Conservation (phyloP, 1,140 invertebrate species). For the Brachionus rubens region DNA sequence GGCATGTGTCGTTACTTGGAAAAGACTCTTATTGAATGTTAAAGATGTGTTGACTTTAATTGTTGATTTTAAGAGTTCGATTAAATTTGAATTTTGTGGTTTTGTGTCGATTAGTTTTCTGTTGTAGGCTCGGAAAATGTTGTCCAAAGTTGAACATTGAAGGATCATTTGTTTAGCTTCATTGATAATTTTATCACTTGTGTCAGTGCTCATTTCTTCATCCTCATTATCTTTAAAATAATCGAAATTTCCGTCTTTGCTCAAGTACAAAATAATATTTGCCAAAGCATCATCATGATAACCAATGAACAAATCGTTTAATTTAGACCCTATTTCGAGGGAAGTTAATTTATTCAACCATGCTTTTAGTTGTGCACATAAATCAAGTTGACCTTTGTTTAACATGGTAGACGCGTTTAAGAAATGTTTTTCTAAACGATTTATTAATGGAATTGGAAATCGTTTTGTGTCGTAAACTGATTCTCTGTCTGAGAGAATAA, state of each 20-base stretch:
- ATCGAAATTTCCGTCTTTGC: background rate
- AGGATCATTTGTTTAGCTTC: constrained; percentile 49
- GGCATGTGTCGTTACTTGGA: constrained; percentile 48
- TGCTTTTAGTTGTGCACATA: background rate
- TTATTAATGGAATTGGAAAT: constrained; percentile 57
- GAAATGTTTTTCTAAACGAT: constrained; percentile 56
- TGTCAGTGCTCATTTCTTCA: background rate
- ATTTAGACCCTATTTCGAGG: background rate
- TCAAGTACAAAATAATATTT: constrained; percentile 51
- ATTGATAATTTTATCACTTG: constrained; percentile 33
- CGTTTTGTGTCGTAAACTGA: constrained; percentile 51
- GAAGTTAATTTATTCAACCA: background rate
- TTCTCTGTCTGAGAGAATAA: constrained; percentile 55
- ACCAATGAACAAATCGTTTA: background rate
- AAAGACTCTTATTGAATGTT: background rate
- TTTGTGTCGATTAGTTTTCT: constrained; percentile 43
- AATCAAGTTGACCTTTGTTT: constrained; percentile 48
- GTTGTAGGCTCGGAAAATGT: constrained; percentile 47
- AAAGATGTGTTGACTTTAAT: background rate
- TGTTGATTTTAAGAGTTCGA: background rate
- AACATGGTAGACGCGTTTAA: constrained; percentile 52
- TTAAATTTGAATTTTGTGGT: constrained; percentile 50
- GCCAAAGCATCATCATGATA: constrained; percentile 52
- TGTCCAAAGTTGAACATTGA: constrained; percentile 50
- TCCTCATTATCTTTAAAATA: background rate